A percentile compares a stretch with the other conserved stretches of the same genome.
Conservation (phyloP, 30 jellyfish, hydroid and myxozoan species). For the Aurelia sp. region DNA sequence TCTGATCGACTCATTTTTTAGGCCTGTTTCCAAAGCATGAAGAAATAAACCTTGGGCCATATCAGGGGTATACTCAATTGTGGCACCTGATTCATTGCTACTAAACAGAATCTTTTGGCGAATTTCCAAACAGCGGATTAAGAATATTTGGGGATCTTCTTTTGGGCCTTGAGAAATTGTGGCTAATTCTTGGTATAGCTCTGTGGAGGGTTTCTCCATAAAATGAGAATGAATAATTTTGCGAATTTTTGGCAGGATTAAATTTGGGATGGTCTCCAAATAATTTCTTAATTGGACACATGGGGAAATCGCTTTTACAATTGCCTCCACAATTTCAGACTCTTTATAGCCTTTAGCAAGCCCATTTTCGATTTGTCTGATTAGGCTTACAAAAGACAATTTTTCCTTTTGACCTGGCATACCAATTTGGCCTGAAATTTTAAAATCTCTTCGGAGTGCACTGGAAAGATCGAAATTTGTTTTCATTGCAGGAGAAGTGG, state of each 20-base stretch:
- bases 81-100: slow-evolving; percentile 46
- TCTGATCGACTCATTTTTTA: slow-evolving; percentile 11
- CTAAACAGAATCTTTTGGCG: background rate
- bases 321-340: no score
- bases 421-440: no score
- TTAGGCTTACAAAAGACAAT: no score
- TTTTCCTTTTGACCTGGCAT: no score
- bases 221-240: slow-evolving; percentile 17
- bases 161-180: slow-evolving; percentile 33
- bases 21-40: slow-evolving; percentile 52
- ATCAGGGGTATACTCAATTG: slow-evolving; percentile 45
- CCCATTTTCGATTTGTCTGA: no score
- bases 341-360: no score
- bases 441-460: no score
- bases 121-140: slow-evolving; percentile 34
- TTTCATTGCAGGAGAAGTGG: no score
- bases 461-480: no score
- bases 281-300: slow-evolving; percentile 30
- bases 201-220: slow-evolving; percentile 39
- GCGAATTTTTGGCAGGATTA: slow-evolving; percentile 4
- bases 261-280: slow-evolving; percentile 22
- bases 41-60: slow-evolving; percentile 49
- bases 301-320: slow-evolving; percentile 42
- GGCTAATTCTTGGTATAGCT: slow-evolving; percentile 38
- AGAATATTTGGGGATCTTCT: background rate